Evolutionary conservation across 2,797 vertebrate genomes (phyloP).

Genomic region (Coranthus polyacanthus): DNA sequence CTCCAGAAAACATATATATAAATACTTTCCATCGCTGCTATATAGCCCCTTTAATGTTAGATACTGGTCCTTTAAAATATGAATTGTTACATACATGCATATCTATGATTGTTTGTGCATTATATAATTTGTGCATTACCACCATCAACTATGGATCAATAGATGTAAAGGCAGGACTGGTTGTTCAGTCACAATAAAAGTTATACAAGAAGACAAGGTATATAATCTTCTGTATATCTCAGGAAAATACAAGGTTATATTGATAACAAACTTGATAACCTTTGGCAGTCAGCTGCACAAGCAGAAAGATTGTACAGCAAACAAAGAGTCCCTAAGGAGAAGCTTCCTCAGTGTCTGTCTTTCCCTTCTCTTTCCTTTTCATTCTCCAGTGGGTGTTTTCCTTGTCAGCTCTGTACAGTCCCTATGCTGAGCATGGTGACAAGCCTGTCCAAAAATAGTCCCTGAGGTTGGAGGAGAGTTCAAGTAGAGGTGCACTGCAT

Average conservation of each 20-base stretch:
- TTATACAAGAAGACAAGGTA: neutral
- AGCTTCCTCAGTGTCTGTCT: constrained; percentile 35
- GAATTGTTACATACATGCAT: no score
- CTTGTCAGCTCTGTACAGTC: constrained; percentile 20
- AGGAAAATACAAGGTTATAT: constrained; percentile 25
- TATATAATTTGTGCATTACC: neutral
- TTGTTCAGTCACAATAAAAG: neutral
- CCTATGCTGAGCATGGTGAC: constrained; percentile 23
- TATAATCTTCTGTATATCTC: constrained; percentile 15
- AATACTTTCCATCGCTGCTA: no score
- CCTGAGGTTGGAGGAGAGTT: constrained; percentile 19
- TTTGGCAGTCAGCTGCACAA: constrained; percentile 22
- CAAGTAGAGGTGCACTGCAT: constrained; percentile 13
- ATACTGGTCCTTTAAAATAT: no score
- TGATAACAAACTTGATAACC: constrained; percentile 26
- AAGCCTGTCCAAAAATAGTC: constrained; percentile 55
- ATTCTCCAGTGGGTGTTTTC: constrained; percentile 36
- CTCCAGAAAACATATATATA: no score
- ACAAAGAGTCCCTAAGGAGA: constrained; percentile 17
- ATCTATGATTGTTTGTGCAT: neutral
- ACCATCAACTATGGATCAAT: neutral
- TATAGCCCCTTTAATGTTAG: no score
- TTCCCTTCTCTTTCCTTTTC: constrained; percentile 11
- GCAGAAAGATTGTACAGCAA: constrained; percentile 23
- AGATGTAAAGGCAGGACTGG: neutral